Evolutionary conservation across 2,888 invertebrate genomes (phyloP).

Genomic region (Aquatica leii): DNA sequence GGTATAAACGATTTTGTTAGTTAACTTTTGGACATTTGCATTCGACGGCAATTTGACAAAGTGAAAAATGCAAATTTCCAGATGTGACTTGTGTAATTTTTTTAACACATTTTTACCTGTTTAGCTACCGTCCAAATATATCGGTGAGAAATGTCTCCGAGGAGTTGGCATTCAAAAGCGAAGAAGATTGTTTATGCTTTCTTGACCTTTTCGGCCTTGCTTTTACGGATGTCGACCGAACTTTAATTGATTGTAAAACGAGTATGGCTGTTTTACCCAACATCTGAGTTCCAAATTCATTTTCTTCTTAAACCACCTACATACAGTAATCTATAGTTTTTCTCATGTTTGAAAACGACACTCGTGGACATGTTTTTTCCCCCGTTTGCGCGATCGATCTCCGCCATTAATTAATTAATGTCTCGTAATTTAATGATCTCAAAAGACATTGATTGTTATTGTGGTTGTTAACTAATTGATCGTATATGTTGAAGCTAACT

Average conservation of each 20-base stretch:
- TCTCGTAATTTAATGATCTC: too few relatives aligned
- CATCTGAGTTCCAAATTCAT: constrained; percentile 51
- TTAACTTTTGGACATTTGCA: background rate
- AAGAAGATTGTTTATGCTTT: constrained; percentile 87
- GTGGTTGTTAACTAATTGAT: too few relatives aligned
- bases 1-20: background rate
- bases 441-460: too few relatives aligned
- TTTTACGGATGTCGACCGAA: constrained; percentile 73
- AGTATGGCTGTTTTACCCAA: constrained; percentile 69
- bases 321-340: too few relatives aligned
- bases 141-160: constrained; percentile 85
- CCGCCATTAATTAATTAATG: too few relatives aligned
- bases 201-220: constrained; percentile 81
- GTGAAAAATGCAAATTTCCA: background rate
- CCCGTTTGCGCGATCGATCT: too few relatives aligned
- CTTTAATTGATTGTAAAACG: constrained; percentile 90
- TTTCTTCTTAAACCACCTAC: constrained; percentile 7
- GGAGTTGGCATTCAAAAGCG: constrained; percentile 88
- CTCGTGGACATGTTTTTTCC: too few relatives aligned
- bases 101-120: constrained; percentile 45
- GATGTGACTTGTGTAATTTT: background rate
- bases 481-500: constrained; percentile 4
- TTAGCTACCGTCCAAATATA: constrained; percentile 94
- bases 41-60: background rate
- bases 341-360: too few relatives aligned